Evolutionary conservation across 2,888 invertebrate genomes (phyloP), one percentile per base, ranked within the genome.

Genomic region (Nesidiocoris tenuis): DNA sequence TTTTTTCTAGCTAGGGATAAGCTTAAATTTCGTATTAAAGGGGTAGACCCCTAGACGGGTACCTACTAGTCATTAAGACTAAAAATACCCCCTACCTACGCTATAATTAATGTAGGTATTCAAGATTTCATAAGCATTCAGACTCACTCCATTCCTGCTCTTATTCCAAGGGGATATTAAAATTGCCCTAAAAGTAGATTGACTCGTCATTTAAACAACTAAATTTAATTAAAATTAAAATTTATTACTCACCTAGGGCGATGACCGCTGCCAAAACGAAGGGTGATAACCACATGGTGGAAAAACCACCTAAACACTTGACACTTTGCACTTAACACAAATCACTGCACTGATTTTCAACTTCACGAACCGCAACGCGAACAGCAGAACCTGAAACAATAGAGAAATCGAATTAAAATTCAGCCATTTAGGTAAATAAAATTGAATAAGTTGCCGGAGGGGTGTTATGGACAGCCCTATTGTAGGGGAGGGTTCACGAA

Each of bases 211-310:
- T n/a, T n/a, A n/a, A n/a, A n/a, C n/a, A n/a, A n/a, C n/a, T n/a
- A n/a, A n/a, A n/a, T n/a, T n/a, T n/a, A n/a, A n/a, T n/a, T n/a
- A n/a, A n/a, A n/a, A 39, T 39, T 7, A 39, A 12, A 39, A 39
- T 39, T 39, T 39, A 39, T 55, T 66, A n/a, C 67, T 55, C 17
- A 67, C 67, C 67, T 9, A 67, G 67, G 54, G 67, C 67, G 55
- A 67, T 67, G 67, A 56, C 21, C 5, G 67, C 22, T n/a, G 67
- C 67, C 54, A 67, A 56, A 16, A 56, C 21, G n/a, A 67, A 55
- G 67, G 67, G 54, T 55, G 67, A 65, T 16, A 65, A 67, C 67
- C 67, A 67, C 67, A 67, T 67, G 67, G 67, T 67, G 67, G 18
- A 55, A 24, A 25, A 55, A 67, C 39, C 67, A 67, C 67, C 67